Evolutionary conservation across 2,113 vertebrate genomes (phyloP).

Genomic region (Xyrauchen texanus): DNA sequence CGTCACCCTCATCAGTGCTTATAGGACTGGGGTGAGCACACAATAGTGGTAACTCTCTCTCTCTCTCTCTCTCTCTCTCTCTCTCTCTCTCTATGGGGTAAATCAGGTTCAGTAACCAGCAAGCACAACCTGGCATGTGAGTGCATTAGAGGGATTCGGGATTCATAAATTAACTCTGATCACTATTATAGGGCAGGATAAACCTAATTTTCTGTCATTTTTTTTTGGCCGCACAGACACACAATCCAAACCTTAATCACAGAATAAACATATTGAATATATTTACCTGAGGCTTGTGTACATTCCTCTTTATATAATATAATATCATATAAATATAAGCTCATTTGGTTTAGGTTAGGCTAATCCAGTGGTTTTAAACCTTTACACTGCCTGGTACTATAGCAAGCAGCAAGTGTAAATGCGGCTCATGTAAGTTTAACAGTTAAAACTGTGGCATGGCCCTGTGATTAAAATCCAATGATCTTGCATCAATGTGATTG

Average conservation of each 20-base stretch:
- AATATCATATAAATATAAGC: background rate
- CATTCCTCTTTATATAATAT: too few relatives aligned
- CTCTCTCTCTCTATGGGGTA: background rate
- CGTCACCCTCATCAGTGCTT: constrained; percentile 49
- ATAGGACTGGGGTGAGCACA: constrained; percentile 48
- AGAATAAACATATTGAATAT: background rate
- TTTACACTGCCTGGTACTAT: background rate
- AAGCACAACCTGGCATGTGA: constrained; percentile 58
- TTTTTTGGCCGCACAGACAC: background rate
- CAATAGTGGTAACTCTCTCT: background rate
- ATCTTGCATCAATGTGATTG: constrained; percentile 43
- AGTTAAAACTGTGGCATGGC: constrained; percentile 47
- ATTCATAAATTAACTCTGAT: constrained; percentile 60
- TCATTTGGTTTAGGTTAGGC: too few relatives aligned
- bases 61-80: background rate
- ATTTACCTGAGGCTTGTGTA: background rate
- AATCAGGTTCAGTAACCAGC: constrained; percentile 55
- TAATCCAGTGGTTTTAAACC: background rate
- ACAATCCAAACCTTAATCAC: too few relatives aligned
- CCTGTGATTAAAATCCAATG: constrained; percentile 55
- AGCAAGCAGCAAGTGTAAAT: too few relatives aligned
- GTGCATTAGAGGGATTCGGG: constrained; percentile 59
- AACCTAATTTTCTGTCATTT: constrained; percentile 47
- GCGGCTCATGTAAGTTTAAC: background rate
- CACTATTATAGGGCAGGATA: constrained; percentile 53